These are phyloP conservation scores for Capra hircus DNA, from an alignment of 2,113 vertebrate genomes.

Conservation along the genomic window DNA sequence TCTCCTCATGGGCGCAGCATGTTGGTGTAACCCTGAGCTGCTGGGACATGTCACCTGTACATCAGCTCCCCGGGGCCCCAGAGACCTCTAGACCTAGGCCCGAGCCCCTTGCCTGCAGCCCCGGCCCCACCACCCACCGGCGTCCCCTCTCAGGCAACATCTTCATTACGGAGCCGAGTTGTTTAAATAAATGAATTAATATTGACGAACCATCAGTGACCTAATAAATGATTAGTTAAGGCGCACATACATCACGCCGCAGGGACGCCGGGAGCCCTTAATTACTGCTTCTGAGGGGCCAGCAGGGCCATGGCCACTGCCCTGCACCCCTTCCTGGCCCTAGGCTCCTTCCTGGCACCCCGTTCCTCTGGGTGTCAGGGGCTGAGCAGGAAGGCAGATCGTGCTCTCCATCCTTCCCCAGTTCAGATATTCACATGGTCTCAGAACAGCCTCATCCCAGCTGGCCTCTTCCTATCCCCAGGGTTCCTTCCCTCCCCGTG, in stretches of 20 bases:
- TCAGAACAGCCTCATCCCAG: not conserved
- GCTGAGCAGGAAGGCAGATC: not conserved
- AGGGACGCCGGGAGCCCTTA: slow-evolving; percentile 82
- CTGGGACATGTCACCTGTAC: no score
- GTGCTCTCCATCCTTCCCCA: not conserved
- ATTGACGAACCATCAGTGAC: slow-evolving; percentile 88
- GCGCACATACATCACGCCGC: slow-evolving; percentile 86
- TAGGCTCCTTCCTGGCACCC: not conserved
- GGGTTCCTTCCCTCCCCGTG: not conserved
- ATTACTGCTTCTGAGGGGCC: slow-evolving; percentile 85
- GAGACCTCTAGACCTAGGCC: not conserved
- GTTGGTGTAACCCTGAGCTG: not conserved
- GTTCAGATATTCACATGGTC: not conserved
- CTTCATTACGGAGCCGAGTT: slow-evolving; percentile 86
- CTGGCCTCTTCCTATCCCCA: not conserved
- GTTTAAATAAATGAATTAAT: slow-evolving; percentile 93
- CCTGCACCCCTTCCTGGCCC: slow-evolving; percentile 27
- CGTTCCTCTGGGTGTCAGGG: not conserved
- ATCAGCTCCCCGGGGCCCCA: not conserved
- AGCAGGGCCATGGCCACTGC: slow-evolving; percentile 61
- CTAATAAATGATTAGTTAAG: slow-evolving; percentile 91
- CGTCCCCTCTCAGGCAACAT: slow-evolving; percentile 79
- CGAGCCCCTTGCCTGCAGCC: slow-evolving; percentile 43
- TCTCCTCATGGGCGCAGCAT: not conserved
- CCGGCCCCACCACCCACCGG: not conserved